phyloP scores from a whole-genome alignment of 23 tunicate species.

The Clavelina lepadiformis region DNA sequence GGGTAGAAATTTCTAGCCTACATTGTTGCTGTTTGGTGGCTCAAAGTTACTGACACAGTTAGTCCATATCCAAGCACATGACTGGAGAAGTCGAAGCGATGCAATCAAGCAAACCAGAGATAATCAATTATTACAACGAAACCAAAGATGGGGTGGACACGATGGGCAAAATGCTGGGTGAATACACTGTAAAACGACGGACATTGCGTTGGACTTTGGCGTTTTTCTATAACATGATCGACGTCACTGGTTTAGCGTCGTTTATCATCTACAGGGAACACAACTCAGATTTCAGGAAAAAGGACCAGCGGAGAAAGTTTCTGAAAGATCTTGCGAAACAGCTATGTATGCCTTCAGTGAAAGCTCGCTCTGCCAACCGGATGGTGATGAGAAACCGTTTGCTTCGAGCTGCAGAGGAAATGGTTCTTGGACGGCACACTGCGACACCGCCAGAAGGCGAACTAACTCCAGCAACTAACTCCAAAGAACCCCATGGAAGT shows the following conservation, averaged over 20 bases:
- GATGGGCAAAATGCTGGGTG: constrained; percentile 10
- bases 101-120: neutral
- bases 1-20: too few species aligned
- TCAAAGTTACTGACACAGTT: too few species aligned
- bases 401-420: too few species aligned
- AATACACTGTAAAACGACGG: constrained; percentile 4
- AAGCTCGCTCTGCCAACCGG: neutral
- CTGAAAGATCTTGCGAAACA: constrained; percentile 14
- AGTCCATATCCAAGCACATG: too few species aligned
- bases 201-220: constrained; percentile 7
- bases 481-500: neutral
- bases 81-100: constrained; percentile 3
- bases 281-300: constrained; percentile 4
- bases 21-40: too few species aligned
- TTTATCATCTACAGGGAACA: constrained; percentile 6
- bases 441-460: too few species aligned
- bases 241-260: too few species aligned
- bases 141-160: neutral
- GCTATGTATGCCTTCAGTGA: neutral
- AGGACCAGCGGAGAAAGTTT: too few species aligned
- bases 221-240: too few species aligned
- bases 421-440: too few species aligned
- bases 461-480: too few species aligned
- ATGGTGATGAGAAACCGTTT: constrained; percentile 6
- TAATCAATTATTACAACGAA: too few species aligned